A percentile compares a stretch with the other conserved stretches of the same genome.
These are phyloP conservation scores for Mungos mungo DNA, from an alignment of 2,113 vertebrate genomes.

Conservation along the genomic window DNA sequence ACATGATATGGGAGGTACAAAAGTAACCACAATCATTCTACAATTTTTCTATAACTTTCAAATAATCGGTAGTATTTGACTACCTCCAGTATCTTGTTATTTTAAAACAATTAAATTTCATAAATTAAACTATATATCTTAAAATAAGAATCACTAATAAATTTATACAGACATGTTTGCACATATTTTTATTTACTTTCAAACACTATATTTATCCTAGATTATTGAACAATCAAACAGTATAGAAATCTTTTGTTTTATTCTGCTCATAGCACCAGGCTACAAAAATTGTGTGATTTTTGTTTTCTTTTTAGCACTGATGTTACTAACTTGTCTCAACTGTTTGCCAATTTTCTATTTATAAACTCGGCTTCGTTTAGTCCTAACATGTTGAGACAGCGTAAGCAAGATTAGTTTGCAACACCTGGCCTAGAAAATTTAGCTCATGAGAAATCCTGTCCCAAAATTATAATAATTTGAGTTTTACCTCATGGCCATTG, in stretches of 20 bases:
- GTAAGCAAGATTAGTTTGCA: constrained; percentile 57
- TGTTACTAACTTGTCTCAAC: background rate
- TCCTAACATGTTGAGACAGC: background rate
- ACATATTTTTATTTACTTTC: background rate
- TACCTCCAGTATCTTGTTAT: background rate
- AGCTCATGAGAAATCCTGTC: constrained; percentile 50
- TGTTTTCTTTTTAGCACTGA: background rate
- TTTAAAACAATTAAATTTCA: background rate
- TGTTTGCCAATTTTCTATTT: constrained; percentile 62
- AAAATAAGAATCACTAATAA: background rate
- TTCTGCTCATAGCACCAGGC: background rate
- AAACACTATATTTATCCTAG: background rate
- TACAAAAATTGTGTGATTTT: background rate
- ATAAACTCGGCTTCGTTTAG: constrained; percentile 52
- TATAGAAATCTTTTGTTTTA: background rate
- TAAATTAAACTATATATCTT: background rate
- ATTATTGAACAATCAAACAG: background rate
- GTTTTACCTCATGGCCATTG: constrained; percentile 16
- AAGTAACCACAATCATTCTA: background rate
- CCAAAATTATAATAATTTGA: constrained; percentile 62
- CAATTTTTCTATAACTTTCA: background rate
- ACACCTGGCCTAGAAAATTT: constrained; percentile 64
- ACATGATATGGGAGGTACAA: background rate
- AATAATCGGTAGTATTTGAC: background rate
- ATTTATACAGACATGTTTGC: background rate